phyloP scores from a whole-genome alignment of 2,888 invertebrate genomes.

The Eumerus sabulonum region DNA sequence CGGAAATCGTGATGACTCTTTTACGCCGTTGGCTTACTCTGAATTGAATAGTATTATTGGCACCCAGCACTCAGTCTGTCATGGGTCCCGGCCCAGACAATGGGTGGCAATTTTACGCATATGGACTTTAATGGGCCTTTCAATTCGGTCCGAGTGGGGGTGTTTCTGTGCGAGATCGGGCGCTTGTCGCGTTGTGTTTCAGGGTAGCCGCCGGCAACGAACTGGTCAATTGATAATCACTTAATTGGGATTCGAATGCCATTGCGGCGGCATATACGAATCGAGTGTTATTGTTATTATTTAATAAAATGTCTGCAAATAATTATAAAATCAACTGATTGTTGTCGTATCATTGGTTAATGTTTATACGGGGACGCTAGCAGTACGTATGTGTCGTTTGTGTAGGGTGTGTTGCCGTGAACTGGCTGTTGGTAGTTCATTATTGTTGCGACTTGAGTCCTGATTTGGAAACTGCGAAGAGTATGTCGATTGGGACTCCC shows the following conservation, averaged over 20 bases:
- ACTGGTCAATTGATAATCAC: conserved; percentile 61
- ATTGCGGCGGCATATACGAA: conserved; percentile 37
- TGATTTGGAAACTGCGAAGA: too few relatives aligned
- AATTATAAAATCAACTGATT: conserved; percentile 61
- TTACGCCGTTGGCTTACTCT: conserved; percentile 63
- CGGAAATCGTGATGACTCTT: conserved; percentile 66
- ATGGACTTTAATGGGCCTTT: conserved; percentile 47
- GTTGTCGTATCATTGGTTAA: conserved; percentile 39
- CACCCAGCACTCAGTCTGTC: background rate
- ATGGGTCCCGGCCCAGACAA: conserved; percentile 17
- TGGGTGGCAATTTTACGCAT: conserved; percentile 58
- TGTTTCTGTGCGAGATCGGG: background rate
- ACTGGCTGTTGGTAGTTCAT: background rate
- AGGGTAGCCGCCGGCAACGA: conserved; percentile 15
- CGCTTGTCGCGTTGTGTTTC: conserved; percentile 3
- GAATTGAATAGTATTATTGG: conserved; percentile 62
- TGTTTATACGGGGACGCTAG: too few relatives aligned
- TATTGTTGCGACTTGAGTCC: too few relatives aligned
- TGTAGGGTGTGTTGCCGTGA: conserved; percentile 20
- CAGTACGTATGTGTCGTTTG: too few relatives aligned
- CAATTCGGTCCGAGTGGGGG: background rate
- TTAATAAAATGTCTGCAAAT: conserved; percentile 60
- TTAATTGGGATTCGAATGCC: conserved; percentile 62
- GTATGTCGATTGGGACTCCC: too few relatives aligned
- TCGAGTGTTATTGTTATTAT: conserved; percentile 52